Evolutionary conservation across 1,140 invertebrate species (phyloP).

Genomic region (Oryzaephilus surinamensis): DNA sequence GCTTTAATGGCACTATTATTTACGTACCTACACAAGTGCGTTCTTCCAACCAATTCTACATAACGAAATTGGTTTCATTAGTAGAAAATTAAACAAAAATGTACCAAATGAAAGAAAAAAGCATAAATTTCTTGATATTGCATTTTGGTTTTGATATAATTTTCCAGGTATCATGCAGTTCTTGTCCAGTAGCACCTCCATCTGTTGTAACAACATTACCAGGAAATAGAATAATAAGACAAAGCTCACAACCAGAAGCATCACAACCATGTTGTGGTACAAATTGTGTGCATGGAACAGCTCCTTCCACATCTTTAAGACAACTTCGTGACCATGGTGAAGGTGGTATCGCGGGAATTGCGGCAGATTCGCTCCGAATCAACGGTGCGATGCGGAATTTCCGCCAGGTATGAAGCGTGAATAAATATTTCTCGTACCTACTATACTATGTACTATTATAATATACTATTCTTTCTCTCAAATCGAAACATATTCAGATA

Average conservation of each 20-base stretch:
- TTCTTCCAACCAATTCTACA: constrained; percentile 17
- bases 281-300: constrained; percentile 43
- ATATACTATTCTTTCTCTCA: not conserved
- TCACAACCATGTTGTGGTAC: constrained; percentile 54
- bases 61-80: constrained; percentile 18
- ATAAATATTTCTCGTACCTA: no score
- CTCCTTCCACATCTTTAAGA: constrained; percentile 66
- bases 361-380: constrained; percentile 90
- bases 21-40: no score
- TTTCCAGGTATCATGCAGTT: constrained; percentile 42
- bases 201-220: constrained; percentile 60
- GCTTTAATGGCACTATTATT: no score
- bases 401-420: constrained; percentile 65
- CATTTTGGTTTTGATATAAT: no score
- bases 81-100: constrained; percentile 5
- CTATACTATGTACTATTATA: no score
- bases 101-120: constrained; percentile 22
- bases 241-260: constrained; percentile 83
- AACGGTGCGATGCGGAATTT: constrained; percentile 94
- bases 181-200: constrained; percentile 54
- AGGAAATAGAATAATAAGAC: constrained; percentile 66
- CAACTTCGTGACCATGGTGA: constrained; percentile 56
- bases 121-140: no score
- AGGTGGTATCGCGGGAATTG: constrained; percentile 90
- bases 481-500: not conserved